phyloP scores from a whole-genome alignment of 2,888 invertebrate species.

The Geophilus truncorum region DNA sequence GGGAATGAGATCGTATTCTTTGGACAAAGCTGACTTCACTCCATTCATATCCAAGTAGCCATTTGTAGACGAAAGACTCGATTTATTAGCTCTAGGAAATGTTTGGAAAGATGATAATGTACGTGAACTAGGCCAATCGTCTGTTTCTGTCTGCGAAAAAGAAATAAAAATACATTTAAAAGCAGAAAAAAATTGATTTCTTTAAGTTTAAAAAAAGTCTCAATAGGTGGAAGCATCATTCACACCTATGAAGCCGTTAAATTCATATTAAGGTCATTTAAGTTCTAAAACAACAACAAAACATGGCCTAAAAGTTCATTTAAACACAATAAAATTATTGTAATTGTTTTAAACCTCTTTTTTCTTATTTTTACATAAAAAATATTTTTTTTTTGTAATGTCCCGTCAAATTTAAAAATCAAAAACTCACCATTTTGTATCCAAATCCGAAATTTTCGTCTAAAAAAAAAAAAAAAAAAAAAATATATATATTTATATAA shows the following conservation, averaged over 20 bases:
- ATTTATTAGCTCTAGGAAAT: conserved; percentile 38
- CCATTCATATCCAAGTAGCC: conserved; percentile 34
- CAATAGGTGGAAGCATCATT: neutral
- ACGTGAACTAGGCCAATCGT: conserved; percentile 38
- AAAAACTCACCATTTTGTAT: neutral
- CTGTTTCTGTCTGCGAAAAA: conserved; percentile 5
- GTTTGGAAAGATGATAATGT: conserved; percentile 42
- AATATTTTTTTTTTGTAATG: neutral
- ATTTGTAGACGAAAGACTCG: neutral
- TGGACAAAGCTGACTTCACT: conserved; percentile 2
- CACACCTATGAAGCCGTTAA: neutral
- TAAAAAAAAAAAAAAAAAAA: neutral
- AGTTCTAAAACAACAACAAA: neutral
- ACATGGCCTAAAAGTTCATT: neutral
- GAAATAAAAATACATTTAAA: neutral
- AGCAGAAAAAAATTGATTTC: neutral
- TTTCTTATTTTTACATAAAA: neutral
- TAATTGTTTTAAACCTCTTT: neutral
- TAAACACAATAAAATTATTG: neutral
- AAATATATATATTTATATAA: too few relatives aligned
- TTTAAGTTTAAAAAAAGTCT: neutral
- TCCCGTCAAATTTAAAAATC: neutral
- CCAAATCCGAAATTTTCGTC: neutral
- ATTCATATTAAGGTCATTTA: conserved; percentile 16
- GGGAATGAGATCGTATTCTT: conserved; percentile 28